These are phyloP conservation scores for Elephas maximus DNA, from an alignment of 2,113 vertebrate species.

Conservation along the genomic window DNA sequence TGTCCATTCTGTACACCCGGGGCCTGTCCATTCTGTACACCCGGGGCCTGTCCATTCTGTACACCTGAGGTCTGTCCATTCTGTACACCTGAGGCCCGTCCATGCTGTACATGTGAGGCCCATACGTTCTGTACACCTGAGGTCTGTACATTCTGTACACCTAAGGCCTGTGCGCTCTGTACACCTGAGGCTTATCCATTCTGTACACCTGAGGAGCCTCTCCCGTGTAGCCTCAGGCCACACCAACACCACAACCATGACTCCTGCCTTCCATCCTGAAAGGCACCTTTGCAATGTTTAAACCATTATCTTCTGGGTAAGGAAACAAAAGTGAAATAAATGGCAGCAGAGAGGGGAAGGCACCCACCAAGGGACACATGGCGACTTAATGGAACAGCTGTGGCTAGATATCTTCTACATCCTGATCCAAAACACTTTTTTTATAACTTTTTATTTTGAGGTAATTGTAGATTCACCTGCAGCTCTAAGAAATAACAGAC, in stretches of 20 bases:
- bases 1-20: too few relatives aligned
- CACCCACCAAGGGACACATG: not conserved
- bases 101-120: too few relatives aligned
- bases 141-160: too few relatives aligned
- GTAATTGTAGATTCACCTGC: too few relatives aligned
- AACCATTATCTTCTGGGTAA: not conserved
- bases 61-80: too few relatives aligned
- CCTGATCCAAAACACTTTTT: not conserved
- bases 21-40: too few relatives aligned
- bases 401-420: not conserved
- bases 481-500: too few relatives aligned
- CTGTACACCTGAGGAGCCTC: not conserved
- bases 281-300: not conserved
- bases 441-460: too few relatives aligned
- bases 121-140: too few relatives aligned
- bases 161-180: too few relatives aligned
- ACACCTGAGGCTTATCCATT: not conserved
- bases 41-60: too few relatives aligned
- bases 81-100: too few relatives aligned
- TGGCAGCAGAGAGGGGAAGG: not conserved
- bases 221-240: not conserved
- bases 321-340: not conserved
- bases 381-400: not conserved
- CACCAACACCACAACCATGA: not conserved
- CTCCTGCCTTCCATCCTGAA: not conserved